Base-by-base conservation (phyloP, 1,140 invertebrate species). In the Aradophagus sp. region DNA sequence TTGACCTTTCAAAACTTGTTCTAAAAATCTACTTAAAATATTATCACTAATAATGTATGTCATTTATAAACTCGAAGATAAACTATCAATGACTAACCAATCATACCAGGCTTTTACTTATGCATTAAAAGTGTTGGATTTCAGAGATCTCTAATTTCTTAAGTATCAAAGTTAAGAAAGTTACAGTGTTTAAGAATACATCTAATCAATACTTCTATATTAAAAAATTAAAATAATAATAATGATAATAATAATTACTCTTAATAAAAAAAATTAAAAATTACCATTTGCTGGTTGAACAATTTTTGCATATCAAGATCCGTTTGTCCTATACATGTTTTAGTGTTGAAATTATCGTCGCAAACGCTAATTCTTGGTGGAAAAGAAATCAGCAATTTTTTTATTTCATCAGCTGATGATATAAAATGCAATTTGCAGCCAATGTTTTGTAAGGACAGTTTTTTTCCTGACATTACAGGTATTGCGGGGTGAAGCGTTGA, bases 381-480 rank as follows among this genome's bases (percentile, higher is more conserved):
- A 65, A 81, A 87, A 11, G 76, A 59, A 5, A 75, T 44, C 2
- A 87, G 39, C 19, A 87, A 70, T 26, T 82, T 75, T 48, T 73
- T 74, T 23, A 87, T 85, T 61, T 85, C 77, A 16, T 81, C 61
- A 8, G 5, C 42, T 10, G 80, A 70, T 4, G 86, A 86, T 42
- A 87, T 80, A 56, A 86, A 87, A 41, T 83, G 73, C 19, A 87
- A 68, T 73, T 86, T 87, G 38, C 82, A 86, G 5, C 75, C 72
- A 4, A 86, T 67, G 66, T 84, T 79, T 44, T 86, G 70, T 2
- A 87, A 63, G 36, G 68, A 59, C n/a, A 82, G 31, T 65, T 74
- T 79, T 65, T 80, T 74, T 3, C 75, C 76, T n/a, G 74, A 32
- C 23, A 53, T 52, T 44, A 77, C 31, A 48, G 75, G 47, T 11